Base-by-base conservation (phyloP, 1,140 invertebrate species). In the Trissolcus basalis region DNA sequence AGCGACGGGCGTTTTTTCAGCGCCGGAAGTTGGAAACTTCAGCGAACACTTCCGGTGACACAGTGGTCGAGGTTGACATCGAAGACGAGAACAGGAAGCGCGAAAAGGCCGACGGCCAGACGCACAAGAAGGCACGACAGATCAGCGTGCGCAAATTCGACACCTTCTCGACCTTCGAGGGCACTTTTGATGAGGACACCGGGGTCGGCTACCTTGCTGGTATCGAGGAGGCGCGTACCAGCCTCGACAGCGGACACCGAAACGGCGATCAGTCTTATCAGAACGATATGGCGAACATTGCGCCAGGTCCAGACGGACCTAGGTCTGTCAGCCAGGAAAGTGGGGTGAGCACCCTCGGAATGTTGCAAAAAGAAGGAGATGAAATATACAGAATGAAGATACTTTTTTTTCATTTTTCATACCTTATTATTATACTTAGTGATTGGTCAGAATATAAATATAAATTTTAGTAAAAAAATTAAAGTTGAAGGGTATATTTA, bases 131-230 rank as follows among this genome's bases (percentile, higher is more conserved):
- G 7, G 81, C 83, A 4, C 76, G 83, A 8, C 83, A 87, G 48
- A 86, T 87, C 15, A 87, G 83, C 58, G 87, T 86, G n/a, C 77
- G 78, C 10, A 87, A 83, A 35, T 86, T 87, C 65, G 85, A 88
- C 41, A 82, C 84, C 7, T 87, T 87, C 32, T 83, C 85, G 11
- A 86, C 84, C 11, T 83, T 88, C 73, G 85, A 83, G 44, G 82
- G 81, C 9, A 82, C 82, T 4, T 82, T 85, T 68, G 85, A 87
- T 81, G 85, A 84, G 47, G 85, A 83, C 14, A 79, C 82, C 6
- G 83, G 80, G 59, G 35, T 84, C 19, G 84, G 82, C 41, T 85
- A 85, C 67, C 69, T 86, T 53, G 78, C 80, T 13, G 80, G 80
- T 14, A 81, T 84, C 63, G 80, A 83, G 61, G 83, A 83, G 76